Conservation (phyloP, 2,113 vertebrate species). For the Nothocercus nigrocapillus region DNA sequence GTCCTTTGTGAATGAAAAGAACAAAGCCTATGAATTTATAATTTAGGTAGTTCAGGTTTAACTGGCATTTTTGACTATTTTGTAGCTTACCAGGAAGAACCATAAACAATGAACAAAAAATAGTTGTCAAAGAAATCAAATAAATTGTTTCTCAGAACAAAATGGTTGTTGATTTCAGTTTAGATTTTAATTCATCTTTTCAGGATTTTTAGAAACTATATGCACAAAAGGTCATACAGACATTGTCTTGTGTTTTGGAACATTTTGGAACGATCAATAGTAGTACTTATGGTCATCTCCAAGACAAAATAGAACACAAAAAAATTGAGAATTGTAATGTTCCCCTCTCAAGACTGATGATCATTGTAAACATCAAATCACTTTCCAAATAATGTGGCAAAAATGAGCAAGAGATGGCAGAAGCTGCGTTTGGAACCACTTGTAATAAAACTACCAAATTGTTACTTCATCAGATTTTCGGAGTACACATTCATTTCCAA, state of each 20-base stretch:
- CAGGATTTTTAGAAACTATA: not conserved
- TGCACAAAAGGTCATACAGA: not conserved
- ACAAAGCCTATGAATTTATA: not conserved
- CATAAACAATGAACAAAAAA: not conserved
- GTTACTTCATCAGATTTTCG: not conserved
- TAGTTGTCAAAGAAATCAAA: not conserved
- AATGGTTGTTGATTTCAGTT: not conserved
- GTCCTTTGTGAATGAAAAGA: not conserved
- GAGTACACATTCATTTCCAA: not conserved
- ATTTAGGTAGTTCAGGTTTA: not conserved
- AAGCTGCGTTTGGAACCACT: not conserved
- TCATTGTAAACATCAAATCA: not conserved
- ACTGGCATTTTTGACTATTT: not conserved
- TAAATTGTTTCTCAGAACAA: not conserved
- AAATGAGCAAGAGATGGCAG: not conserved
- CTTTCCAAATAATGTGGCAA: not conserved
- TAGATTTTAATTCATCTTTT: not conserved
- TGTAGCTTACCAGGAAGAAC: not conserved
- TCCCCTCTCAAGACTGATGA: not conserved
- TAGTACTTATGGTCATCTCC: not conserved
- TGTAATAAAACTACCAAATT: not conserved
- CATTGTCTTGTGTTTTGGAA: too few species aligned
- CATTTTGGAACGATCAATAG: rapidly evolving
- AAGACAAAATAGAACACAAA: not conserved
- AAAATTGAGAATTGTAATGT: not conserved